Evolutionary conservation across 2,888 invertebrate genomes (phyloP).

Genomic region (Scelioninae gen. 2): DNA sequence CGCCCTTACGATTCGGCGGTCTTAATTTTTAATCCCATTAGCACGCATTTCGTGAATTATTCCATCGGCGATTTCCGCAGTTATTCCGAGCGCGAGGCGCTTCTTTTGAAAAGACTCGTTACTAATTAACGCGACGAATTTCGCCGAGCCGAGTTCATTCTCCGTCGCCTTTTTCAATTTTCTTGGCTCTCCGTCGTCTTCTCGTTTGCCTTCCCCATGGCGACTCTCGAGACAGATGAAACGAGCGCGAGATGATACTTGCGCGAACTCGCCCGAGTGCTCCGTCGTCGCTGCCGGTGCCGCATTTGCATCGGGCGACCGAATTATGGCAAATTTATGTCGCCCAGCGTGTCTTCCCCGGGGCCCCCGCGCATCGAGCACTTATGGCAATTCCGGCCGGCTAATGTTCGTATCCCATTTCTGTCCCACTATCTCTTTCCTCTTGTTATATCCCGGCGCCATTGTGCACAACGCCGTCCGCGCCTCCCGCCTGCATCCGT

Average conservation of each 20-base stretch:
- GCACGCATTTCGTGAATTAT: slow-evolving; percentile 34
- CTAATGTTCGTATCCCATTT: slow-evolving; percentile 65
- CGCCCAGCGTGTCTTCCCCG: slow-evolving; percentile 60
- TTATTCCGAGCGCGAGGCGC: slow-evolving; percentile 32
- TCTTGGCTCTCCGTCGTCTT: slow-evolving; percentile 49
- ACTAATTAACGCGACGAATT: slow-evolving; percentile 66
- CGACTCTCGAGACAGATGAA: slow-evolving; percentile 54
- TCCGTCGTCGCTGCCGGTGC: slow-evolving; percentile 57
- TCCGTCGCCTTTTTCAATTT: slow-evolving; percentile 52
- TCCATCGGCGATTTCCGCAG: slow-evolving; percentile 36
- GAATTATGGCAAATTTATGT: slow-evolving; percentile 71
- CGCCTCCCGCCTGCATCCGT: slow-evolving; percentile 43
- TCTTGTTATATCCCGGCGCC: slow-evolving; percentile 38
- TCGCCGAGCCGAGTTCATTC: slow-evolving; percentile 58
- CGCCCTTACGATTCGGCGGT: slow-evolving; percentile 2
- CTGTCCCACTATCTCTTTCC: slow-evolving; percentile 54
- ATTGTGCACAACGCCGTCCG: slow-evolving; percentile 43
- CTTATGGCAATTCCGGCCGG: slow-evolving; percentile 66
- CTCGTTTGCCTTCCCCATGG: slow-evolving; percentile 52
- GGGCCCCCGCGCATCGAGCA: slow-evolving; percentile 61
- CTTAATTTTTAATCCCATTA: slow-evolving; percentile 42
- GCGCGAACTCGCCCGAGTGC: slow-evolving; percentile 57
- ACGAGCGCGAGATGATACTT: slow-evolving; percentile 53
- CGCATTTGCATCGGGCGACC: slow-evolving; percentile 70
- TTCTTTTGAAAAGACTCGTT: slow-evolving; percentile 52